Base-by-base conservation (phyloP, 1,140 invertebrate genomes). In the Lysiphlebus fabarum region DNA sequence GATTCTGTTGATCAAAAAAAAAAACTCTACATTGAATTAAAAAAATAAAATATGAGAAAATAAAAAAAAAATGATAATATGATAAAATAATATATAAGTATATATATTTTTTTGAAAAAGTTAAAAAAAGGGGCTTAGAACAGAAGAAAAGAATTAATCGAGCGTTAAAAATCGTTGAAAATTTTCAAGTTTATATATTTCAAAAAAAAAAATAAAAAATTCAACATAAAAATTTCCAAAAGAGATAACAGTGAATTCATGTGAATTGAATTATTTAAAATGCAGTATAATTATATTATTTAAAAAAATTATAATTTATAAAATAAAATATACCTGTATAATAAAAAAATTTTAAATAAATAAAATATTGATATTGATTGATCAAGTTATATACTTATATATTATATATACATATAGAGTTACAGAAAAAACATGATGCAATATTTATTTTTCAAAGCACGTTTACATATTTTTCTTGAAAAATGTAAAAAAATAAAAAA, bases 111-210 rank as follows among this genome's bases (percentile, higher is more conserved):
- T 26, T 26, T 26, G 17, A 2, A 26, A 26, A 26, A 26, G 17
- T 26, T 26, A 26, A 26, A 26, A 26, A 42, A 53, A 40, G 57
- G 42, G 14, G 42, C 43, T 50, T 47, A 59, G 45, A 34, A 43
- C 50, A 50, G 49, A 53, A 59, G 58, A 59, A 59, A 59, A 47
- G 58, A 59, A 59, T 59, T 59, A 59, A 59, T 59, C 58, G 58
- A 59, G 58, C 58, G 50, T 59, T 33, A n/a, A 34, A 36, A 5
- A 33, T 12, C 41, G 36, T 59, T 40, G 58, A 44, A 36, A 34
- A 53, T 59, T 41, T 42, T 37, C 41, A 50, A 44, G 40, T 36
- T 17, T 34, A 12, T n/a, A 36, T 51, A 33, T 51, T 3, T 7
- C 33, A 48, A 45, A 45, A 45, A 49, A 49, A 49, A 49, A 14